These are phyloP conservation scores for Zelleria hepariella DNA, from an alignment of 2,888 invertebrate genomes.

Conservation along the genomic window DNA sequence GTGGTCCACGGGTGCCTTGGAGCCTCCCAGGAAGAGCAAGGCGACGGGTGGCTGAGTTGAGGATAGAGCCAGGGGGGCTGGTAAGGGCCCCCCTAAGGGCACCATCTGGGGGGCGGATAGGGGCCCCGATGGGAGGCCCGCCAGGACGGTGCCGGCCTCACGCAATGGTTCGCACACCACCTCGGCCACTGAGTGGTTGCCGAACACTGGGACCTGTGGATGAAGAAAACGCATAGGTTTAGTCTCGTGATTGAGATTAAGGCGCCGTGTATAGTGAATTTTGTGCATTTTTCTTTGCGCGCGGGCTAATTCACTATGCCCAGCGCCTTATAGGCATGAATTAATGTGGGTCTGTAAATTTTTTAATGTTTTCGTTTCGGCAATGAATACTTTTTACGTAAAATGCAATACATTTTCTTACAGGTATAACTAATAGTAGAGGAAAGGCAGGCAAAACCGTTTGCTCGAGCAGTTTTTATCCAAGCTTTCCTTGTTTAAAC, in stretches of 20 bases:
- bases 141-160: constrained; percentile 53
- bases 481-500: no score
- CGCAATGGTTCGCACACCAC: constrained; percentile 55
- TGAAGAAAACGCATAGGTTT: constrained; percentile 2
- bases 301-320: no score
- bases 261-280: no score
- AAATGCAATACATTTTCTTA: no score
- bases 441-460: no score
- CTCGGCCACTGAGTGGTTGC: constrained; percentile 58
- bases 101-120: constrained; percentile 42
- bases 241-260: no score
- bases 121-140: constrained; percentile 53
- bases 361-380: neutral
- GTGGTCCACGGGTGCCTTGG: constrained; percentile 75
- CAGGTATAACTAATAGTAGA: no score
- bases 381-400: neutral
- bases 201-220: constrained; percentile 55
- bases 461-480: no score
- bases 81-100: constrained; percentile 39
- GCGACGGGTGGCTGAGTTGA: constrained; percentile 47
- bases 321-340: no score
- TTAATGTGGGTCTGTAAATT: neutral
- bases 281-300: neutral
- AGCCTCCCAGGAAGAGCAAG: constrained; percentile 73
- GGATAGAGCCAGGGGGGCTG: constrained; percentile 33